Evolutionary conservation across 2,113 vertebrate species (phyloP).

Genomic region (Petrocephalus microphthalmus): DNA sequence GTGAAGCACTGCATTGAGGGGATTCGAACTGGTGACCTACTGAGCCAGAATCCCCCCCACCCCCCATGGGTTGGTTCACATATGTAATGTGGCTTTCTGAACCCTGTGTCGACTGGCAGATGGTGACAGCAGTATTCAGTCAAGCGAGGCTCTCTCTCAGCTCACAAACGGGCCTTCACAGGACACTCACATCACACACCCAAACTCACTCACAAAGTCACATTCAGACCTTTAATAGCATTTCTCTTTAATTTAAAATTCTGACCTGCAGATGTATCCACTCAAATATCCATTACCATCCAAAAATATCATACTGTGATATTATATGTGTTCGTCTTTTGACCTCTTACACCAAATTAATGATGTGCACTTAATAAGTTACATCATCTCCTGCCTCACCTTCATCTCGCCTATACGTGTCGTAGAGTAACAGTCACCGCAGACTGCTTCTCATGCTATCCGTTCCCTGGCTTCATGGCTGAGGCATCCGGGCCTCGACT

Average conservation of each 20-base stretch:
- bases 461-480: neutral
- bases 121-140: neutral
- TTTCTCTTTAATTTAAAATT: neutral
- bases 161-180: neutral
- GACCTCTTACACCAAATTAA: neutral
- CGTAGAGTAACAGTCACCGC: neutral
- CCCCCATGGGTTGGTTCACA: neutral
- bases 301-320: neutral
- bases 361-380: neutral
- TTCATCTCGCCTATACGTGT: neutral
- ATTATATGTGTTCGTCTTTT: neutral
- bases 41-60: neutral
- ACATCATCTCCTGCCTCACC: neutral
- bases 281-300: neutral
- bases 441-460: neutral
- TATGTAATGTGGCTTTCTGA: neutral
- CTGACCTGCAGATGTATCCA: neutral
- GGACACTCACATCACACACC: neutral
- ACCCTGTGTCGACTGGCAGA: neutral
- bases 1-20: no score
- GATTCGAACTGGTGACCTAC: neutral
- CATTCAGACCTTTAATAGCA: neutral
- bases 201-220: neutral
- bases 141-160: neutral
- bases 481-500: neutral